Percentiles rank a stretch among this genome's conserved stretches.
These are phyloP conservation scores for Lasioglossum pauxillum DNA, from an alignment of 2,888 invertebrate species.

Conservation along the genomic window DNA sequence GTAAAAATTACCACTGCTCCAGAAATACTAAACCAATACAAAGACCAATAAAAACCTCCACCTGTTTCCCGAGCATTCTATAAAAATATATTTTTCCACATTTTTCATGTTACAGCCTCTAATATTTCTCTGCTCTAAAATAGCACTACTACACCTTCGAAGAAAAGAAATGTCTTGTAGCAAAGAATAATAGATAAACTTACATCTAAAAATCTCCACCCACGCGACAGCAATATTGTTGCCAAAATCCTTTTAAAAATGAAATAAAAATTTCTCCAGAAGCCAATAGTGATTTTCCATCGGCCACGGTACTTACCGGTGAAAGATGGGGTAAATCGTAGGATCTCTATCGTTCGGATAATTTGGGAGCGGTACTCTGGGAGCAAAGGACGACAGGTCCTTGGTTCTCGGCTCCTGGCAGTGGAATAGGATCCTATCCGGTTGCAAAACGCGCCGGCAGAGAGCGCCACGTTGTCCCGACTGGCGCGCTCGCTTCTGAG, in stretches of 20 bases:
- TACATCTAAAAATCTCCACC: not conserved
- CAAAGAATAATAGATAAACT: too few relatives aligned
- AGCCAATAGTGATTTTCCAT: not conserved
- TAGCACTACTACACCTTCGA: not conserved
- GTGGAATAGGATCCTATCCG: slow-evolving; percentile 67
- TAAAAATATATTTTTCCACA: not conserved
- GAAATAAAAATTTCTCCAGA: not conserved
- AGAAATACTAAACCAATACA: too few relatives aligned
- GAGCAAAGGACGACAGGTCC: slow-evolving; percentile 59
- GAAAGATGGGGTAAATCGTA: not conserved
- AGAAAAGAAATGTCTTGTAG: too few relatives aligned
- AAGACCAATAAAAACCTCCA: not conserved
- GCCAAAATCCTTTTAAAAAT: not conserved
- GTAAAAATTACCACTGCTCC: not conserved
- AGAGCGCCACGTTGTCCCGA: slow-evolving; percentile 75
- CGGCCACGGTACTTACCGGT: not conserved
- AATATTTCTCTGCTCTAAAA: not conserved
- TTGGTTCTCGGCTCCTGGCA: slow-evolving; percentile 68
- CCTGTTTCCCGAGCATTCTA: not conserved
- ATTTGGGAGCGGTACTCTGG: slow-evolving; percentile 27
- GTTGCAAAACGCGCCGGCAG: slow-evolving; percentile 65
- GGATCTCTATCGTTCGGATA: slow-evolving; percentile 18
- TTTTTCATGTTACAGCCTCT: too few relatives aligned
- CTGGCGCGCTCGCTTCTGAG: slow-evolving; percentile 71
- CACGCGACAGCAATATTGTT: not conserved